Evolutionary conservation across 2,797 vertebrate genomes (phyloP).

Genomic region (Podarcis lilfordi): DNA sequence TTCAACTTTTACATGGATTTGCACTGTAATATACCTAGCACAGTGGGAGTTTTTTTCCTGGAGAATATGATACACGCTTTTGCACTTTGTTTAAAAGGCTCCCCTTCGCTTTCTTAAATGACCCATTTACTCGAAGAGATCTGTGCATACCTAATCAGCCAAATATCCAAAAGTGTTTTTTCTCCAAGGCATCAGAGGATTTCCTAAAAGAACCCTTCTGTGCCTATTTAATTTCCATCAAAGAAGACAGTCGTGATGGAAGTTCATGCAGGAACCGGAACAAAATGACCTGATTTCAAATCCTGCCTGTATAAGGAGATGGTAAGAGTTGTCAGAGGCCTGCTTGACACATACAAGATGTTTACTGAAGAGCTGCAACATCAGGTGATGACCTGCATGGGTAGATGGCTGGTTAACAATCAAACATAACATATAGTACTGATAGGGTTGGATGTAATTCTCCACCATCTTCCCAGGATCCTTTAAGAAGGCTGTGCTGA

Average conservation of each 20-base stretch:
- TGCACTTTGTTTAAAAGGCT: conserved; percentile 18
- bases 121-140: background rate
- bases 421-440: no score
- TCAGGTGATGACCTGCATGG: background rate
- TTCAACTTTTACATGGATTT: background rate
- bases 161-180: background rate
- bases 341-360: no score
- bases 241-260: background rate
- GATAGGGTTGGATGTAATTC: no score
- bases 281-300: background rate
- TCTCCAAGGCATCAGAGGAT: background rate
- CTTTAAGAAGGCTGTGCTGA: no score
- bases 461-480: no score
- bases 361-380: background rate
- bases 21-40: background rate
- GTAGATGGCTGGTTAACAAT: no score
- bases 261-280: background rate
- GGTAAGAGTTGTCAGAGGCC: background rate
- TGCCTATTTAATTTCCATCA: background rate
- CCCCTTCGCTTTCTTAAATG: background rate
- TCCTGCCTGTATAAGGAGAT: background rate
- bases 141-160: background rate
- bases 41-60: background rate
- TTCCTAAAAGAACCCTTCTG: background rate
- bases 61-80: background rate